Evolutionary conservation across 2,888 invertebrate species (phyloP).

Genomic region (Nephrotoma flavescens): DNA sequence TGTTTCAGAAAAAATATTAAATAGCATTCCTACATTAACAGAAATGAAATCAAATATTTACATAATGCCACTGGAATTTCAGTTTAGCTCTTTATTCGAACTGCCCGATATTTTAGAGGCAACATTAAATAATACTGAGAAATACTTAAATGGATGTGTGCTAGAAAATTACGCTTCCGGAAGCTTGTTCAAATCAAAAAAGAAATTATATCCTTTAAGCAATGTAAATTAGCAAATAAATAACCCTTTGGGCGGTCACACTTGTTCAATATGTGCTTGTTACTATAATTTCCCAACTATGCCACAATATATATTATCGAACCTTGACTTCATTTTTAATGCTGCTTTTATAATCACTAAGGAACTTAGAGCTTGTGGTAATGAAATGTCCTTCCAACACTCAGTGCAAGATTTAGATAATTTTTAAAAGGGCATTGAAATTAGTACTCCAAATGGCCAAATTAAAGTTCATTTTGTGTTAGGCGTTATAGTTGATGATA

Average conservation of each 20-base stretch:
- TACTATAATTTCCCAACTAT: conserved; percentile 11
- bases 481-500: conserved; percentile 15
- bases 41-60: conserved; percentile 4
- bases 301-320: conserved; percentile 5
- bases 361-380: conserved; percentile 13
- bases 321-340: conserved; percentile 13
- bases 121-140: not conserved
- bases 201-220: not conserved
- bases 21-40: conserved; percentile 5
- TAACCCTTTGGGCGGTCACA: conserved; percentile 1
- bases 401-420: conserved; percentile 12
- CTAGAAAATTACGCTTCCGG: conserved; percentile 8
- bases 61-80: conserved; percentile 9
- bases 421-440: conserved; percentile 8
- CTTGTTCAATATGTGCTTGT: conserved; percentile 6
- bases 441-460: not conserved
- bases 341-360: conserved; percentile 11
- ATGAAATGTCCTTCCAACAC: conserved; percentile 10
- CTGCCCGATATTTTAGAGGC: conserved; percentile 6
- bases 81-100: conserved; percentile 9
- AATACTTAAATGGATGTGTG: not conserved
- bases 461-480: conserved; percentile 14
- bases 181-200: conserved; percentile 5
- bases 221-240: conserved; percentile 10
- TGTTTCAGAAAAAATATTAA: conserved; percentile 3